phyloP scores from a whole-genome alignment of 2,888 invertebrate species.

The Dicyrtoma fusca region DNA sequence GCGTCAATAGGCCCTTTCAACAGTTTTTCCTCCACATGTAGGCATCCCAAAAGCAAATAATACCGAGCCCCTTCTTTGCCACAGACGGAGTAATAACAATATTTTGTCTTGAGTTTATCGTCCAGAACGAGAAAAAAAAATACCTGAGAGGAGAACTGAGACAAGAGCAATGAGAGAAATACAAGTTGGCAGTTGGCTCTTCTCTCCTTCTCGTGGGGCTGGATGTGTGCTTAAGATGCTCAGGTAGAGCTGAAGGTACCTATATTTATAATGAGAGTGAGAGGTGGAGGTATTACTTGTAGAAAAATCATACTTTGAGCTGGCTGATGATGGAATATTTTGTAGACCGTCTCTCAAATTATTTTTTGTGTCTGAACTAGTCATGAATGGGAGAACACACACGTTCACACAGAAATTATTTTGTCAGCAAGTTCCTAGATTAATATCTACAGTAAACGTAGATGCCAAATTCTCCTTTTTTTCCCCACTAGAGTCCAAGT shows the following conservation, averaged over 20 bases:
- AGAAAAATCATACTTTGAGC: constrained; percentile 16
- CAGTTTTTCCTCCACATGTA: constrained; percentile 6
- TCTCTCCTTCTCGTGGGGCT: neutral
- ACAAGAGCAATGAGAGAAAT: constrained; percentile 1
- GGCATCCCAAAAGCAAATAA: neutral
- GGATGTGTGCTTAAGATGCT: too few species aligned
- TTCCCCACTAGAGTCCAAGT: too few species aligned
- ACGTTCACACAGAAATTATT: constrained; percentile 17
- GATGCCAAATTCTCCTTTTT: too few species aligned
- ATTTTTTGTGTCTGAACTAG: neutral
- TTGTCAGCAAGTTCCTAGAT: neutral
- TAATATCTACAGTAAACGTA: too few species aligned
- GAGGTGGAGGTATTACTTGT: constrained; percentile 5
- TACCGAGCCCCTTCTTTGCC: neutral
- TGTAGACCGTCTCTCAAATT: constrained; percentile 6
- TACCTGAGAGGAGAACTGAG: constrained; percentile 5
- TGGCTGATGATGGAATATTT: constrained; percentile 12
- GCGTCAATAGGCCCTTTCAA: constrained; percentile 27
- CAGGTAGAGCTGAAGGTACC: constrained; percentile 4
- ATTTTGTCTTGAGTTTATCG: constrained; percentile 14
- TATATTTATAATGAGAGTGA: constrained; percentile 2
- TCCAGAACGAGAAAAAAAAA: constrained; percentile 11
- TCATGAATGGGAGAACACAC: constrained; percentile 18
- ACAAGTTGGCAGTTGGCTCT: neutral
- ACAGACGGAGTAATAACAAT: neutral